Base-by-base conservation (phyloP, 64 coral and sea anemone genomes). In the Exaiptasia diaphana region DNA sequence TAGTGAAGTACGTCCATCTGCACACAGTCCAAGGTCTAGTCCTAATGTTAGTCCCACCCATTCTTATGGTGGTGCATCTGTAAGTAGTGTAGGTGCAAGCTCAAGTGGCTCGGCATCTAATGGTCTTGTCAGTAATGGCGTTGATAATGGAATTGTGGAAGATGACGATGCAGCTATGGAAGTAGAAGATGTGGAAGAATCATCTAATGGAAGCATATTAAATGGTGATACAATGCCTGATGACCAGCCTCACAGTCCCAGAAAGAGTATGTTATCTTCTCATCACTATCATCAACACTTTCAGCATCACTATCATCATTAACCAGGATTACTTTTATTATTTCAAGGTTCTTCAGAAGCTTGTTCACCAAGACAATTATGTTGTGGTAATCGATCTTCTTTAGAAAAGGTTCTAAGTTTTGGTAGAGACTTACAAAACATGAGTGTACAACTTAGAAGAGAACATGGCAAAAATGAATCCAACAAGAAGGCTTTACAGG, bases 21-120 rank as follows among this genome's bases (percentile, higher is more conserved):
- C 89, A 26, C 85, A 92, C 12, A 99, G 95, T 68, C 95, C 95
- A 14, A 83, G 90, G 17, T 88, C 95, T 50, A 99, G 95, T 75
- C 95, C 95, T n/a, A 89, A 80, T 43, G 90, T 92, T 11, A 99
- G 95, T 71, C 95, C 95, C 12, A 89, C 95, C 10, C 95, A 99
- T 56, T 85, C 85, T 3, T 91, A 85, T 72, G 79, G 80, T 70
- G 82, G 79, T 37, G 46, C 36, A 21, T 93, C 91, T 65, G 82
- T 81, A 73, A 81, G 90, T 60, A 79, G 77, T 79, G 79, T 84
- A 67, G 86, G 73, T 80, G 76, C 72, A n/a, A 89, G 79, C 43
- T 93, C 84, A 23, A 77, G 80, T 25, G 53, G 27, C 15, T 87
- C 90, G 26, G 59, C 90, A 15, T 82, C 79, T 4, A 95, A 95